phyloP scores from a whole-genome alignment of 2,888 invertebrate genomes.

The Cosmia trapezina region DNA sequence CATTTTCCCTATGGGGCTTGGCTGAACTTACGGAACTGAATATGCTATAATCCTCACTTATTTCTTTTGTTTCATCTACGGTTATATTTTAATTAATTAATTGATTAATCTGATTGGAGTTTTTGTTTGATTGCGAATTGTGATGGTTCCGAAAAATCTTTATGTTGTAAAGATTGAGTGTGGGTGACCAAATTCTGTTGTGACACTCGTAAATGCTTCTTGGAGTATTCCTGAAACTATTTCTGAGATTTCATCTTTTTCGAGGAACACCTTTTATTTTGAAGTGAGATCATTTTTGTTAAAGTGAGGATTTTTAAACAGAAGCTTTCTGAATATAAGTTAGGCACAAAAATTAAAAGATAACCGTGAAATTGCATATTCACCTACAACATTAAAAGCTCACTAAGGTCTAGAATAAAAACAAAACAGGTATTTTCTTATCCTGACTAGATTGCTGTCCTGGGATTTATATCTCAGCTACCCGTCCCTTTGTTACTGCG shows the following conservation, averaged over 20 bases:
- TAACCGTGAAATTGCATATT: slow-evolving; percentile 16
- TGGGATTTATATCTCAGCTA: slow-evolving; percentile 14
- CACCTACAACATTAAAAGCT: slow-evolving; percentile 10
- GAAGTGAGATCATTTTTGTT: neutral
- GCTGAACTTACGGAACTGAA: neutral
- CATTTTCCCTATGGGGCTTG: neutral
- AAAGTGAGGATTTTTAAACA: neutral
- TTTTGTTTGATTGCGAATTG: neutral
- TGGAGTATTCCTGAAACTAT: neutral
- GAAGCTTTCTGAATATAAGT: slow-evolving; percentile 1
- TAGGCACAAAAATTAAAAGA: slow-evolving; percentile 2
- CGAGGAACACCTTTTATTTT: neutral
- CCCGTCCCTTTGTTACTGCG: neutral
- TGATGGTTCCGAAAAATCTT: neutral
- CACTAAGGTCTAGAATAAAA: slow-evolving; percentile 3
- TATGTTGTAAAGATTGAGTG: neutral
- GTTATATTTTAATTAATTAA: neutral
- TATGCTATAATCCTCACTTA: neutral
- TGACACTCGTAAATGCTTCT: neutral
- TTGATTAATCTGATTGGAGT: neutral
- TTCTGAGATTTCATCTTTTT: neutral
- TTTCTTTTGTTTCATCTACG: neutral
- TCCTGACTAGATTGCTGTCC: slow-evolving; percentile 11
- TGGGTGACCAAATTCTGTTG: neutral
- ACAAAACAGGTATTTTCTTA: slow-evolving; percentile 34